Base-by-base conservation (phyloP, 2,113 vertebrate species). In the Bettongia penicillata region DNA sequence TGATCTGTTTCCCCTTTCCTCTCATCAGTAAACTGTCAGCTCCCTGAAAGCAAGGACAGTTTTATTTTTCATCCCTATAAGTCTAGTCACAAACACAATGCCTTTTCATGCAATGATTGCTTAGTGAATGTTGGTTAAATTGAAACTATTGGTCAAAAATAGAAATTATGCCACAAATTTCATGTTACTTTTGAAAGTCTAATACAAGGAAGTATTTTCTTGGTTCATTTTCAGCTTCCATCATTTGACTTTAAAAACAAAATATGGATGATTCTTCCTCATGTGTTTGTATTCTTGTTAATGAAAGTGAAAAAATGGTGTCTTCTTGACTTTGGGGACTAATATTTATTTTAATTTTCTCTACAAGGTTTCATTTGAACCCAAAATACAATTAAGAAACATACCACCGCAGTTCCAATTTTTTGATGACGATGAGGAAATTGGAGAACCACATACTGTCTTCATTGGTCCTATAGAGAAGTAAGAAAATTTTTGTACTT, bases 391-490 rank as follows among this genome's bases (percentile, higher is more conserved):
- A 51, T 98, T 99, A 0, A 98, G 99, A 94, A 99, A 94, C 95
- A 98, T 99, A 97, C 89, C 98, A 93, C 97, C 98, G 0, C 99
- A 98, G 1, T 93, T 98, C 97, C 99, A 97, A 0, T 98, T 99
- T 11, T 99, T 99, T n/a, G 99, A 99, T 96, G 99, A 99, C 53
- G 99, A 99, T 3, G 99, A 99, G n/a, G 99, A 99, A 98, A 98
- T 99, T 98, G 98, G 99, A 0, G 99, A 99, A 93, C 98, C 99
- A 16, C 99, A 99, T 95, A 99, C 99, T 24, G 99, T 99, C 57
- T 99, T 99, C 98, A 99, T 99, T 48, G 99, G 99, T 92, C 99
- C 99, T 53, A 98, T 99, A 97, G 96, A 99, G 98, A 99, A 99
- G 99, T 99, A 98, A 98, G 99, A 98, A 49, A 51, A 50, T 84